Evolutionary conservation across 2,797 vertebrate genomes (phyloP).

Genomic region (Artibeus jamaicensis): DNA sequence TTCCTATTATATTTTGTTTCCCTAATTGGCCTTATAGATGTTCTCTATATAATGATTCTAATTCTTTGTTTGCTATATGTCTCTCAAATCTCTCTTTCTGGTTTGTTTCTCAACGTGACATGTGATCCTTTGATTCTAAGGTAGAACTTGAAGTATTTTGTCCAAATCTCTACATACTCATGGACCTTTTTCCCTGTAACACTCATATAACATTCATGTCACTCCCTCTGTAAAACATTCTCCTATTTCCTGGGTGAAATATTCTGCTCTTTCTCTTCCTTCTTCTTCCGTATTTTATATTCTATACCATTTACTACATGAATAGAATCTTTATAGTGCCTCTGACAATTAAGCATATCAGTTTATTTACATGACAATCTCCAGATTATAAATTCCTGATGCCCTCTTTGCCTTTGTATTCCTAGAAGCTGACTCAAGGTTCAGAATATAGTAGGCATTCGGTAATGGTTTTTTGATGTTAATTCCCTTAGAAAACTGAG

Average conservation of each 20-base stretch:
- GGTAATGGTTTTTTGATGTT: neutral
- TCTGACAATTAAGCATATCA: neutral
- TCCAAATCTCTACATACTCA: neutral
- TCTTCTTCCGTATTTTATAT: neutral
- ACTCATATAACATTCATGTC: neutral
- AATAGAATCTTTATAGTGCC: neutral
- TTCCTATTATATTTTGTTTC: neutral
- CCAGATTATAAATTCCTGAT: neutral
- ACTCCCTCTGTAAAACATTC: neutral
- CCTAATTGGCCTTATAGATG: neutral
- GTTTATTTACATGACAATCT: neutral
- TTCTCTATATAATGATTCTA: neutral
- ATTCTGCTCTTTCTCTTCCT: neutral
- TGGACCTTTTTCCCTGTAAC: neutral
- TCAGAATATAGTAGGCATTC: neutral
- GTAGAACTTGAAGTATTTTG: neutral
- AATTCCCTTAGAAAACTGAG: neutral
- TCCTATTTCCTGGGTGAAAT: neutral
- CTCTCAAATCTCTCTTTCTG: neutral
- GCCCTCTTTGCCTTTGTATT: neutral
- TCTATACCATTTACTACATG: neutral
- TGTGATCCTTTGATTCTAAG: neutral
- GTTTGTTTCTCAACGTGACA: neutral
- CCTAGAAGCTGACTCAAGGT: neutral
- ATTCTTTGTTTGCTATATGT: neutral